These are phyloP conservation scores for Morpho achilles DNA, from an alignment of 2,888 invertebrate genomes.

Conservation along the genomic window DNA sequence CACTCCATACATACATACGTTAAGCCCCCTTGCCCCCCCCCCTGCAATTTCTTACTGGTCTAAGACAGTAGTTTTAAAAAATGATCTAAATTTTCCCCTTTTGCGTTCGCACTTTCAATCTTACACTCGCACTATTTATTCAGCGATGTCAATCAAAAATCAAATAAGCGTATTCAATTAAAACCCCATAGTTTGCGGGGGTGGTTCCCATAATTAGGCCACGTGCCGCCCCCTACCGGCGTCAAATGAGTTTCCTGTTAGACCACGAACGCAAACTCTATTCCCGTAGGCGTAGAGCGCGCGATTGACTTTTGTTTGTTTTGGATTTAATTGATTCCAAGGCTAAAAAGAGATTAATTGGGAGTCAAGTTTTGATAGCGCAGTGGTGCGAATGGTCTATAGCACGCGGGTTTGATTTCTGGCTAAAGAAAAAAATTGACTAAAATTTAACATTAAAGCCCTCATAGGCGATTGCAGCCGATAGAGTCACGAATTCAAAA, in stretches of 20 bases:
- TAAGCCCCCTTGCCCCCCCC: too few species aligned
- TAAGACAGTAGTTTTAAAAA: too few species aligned
- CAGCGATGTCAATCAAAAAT: conserved; percentile 59
- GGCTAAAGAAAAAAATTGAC: too few species aligned
- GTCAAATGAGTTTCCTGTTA: background rate
- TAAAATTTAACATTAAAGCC: too few species aligned
- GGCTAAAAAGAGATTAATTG: conserved; percentile 56
- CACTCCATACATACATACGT: too few species aligned
- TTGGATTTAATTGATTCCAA: conserved; percentile 38
- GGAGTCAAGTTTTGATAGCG: conserved; percentile 43
- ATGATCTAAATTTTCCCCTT: too few species aligned
- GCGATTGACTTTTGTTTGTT: conserved; percentile 15
- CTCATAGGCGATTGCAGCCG: too few species aligned
- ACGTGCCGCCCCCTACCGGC: conserved; percentile 53
- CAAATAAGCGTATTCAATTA: conserved; percentile 72
- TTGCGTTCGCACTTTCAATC: background rate
- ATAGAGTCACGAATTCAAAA: too few species aligned
- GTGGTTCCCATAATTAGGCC: conserved; percentile 59
- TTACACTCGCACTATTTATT: conserved; percentile 22
- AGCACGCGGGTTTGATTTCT: too few species aligned
- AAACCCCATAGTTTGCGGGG: conserved; percentile 47
- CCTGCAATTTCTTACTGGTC: too few species aligned
- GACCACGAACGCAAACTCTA: conserved; percentile 17
- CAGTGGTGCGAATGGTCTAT: too few species aligned
- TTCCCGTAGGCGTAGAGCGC: conserved; percentile 5